These are phyloP conservation scores for Peucedramus taeniatus DNA, from an alignment of 2,113 vertebrate species.

Conservation along the genomic window DNA sequence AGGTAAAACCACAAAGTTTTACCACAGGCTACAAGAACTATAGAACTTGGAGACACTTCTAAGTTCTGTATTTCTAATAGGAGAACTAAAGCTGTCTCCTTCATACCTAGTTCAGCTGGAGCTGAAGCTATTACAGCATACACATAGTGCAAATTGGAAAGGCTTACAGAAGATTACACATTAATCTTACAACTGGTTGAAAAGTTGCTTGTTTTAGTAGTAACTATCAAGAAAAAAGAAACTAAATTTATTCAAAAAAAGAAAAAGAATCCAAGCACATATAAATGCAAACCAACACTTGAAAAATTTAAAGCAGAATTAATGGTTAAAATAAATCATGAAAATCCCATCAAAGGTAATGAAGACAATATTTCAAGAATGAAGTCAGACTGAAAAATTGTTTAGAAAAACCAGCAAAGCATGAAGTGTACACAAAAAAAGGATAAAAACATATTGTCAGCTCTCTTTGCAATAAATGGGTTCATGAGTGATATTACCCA, in stretches of 20 bases:
- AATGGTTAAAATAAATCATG: constrained; percentile 20
- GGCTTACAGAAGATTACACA: background rate
- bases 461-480: background rate
- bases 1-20: background rate
- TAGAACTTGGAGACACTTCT: background rate
- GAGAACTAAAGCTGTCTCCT: background rate
- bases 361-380: background rate
- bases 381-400: background rate
- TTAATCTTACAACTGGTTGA: background rate
- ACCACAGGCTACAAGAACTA: background rate
- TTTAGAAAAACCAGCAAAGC: background rate
- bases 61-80: background rate
- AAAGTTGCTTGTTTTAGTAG: background rate
- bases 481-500: background rate
- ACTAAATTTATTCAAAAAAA: background rate
- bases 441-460: background rate
- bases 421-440: background rate
- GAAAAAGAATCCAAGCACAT: background rate
- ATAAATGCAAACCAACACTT: background rate
- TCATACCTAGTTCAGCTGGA: background rate
- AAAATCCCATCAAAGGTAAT: constrained; percentile 13
- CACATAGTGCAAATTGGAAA: background rate
- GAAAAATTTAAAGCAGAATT: background rate
- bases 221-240: background rate
- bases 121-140: background rate